A percentile compares a stretch with the other conserved stretches of the same genome.
These are phyloP conservation scores for Scrobipalpa atriplicella DNA, from an alignment of 2,888 invertebrate species.

Conservation along the genomic window DNA sequence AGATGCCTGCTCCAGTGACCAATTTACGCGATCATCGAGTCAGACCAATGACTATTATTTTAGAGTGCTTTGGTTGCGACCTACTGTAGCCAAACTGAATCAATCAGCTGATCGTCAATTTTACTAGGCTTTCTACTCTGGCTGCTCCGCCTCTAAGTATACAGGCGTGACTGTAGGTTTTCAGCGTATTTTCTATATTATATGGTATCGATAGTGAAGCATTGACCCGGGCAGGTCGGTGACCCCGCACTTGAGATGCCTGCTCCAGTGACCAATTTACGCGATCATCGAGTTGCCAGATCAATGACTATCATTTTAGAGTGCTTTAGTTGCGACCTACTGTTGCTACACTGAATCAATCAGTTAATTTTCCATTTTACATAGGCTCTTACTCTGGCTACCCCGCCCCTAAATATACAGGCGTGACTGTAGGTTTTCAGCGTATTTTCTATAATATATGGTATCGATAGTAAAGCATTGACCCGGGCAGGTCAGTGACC, in stretches of 20 bases:
- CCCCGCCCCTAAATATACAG: too few species aligned
- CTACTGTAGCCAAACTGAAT: background rate
- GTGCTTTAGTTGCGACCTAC: background rate
- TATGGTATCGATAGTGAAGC: too few species aligned
- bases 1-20: background rate
- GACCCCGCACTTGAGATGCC: background rate
- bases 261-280: constrained; percentile 3
- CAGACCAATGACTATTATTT: background rate
- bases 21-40: background rate
- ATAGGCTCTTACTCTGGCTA: too few species aligned
- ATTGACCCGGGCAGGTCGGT: background rate
- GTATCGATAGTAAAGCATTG: too few species aligned
- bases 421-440: too few species aligned
- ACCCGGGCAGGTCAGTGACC: background rate
- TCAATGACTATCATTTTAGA: background rate
- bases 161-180: too few species aligned
- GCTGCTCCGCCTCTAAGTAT: too few species aligned
- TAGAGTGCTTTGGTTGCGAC: background rate
- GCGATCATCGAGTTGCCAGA: background rate
- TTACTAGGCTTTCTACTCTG: too few species aligned
- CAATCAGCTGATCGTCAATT: too few species aligned
- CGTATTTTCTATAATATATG: too few species aligned
- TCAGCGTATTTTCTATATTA: too few species aligned
- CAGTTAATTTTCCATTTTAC: too few species aligned
- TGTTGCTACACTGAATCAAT: background rate